Evolutionary conservation across 2,888 invertebrate species (phyloP).

Genomic region (Callimorpha dominula): DNA sequence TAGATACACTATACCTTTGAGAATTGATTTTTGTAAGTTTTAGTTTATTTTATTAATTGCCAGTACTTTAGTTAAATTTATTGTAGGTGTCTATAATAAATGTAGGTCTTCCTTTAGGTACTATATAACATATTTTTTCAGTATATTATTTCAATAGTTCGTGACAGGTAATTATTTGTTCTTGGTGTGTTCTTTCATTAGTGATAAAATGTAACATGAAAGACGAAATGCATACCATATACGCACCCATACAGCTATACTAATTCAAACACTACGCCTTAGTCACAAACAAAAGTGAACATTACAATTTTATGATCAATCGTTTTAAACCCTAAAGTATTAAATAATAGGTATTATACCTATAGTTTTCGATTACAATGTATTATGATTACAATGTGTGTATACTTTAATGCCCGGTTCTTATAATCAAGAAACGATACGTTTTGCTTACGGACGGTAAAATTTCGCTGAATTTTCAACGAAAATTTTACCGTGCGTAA

Average conservation of each 20-base stretch:
- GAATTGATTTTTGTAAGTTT: too few species aligned
- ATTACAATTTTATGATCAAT: slow-evolving; percentile 42
- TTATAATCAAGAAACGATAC: too few species aligned
- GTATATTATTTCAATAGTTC: too few species aligned
- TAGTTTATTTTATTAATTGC: too few species aligned
- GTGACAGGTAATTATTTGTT: neutral
- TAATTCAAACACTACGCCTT: slow-evolving; percentile 48
- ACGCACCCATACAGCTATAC: slow-evolving; percentile 48
- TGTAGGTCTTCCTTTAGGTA: too few species aligned
- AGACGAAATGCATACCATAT: slow-evolving; percentile 32
- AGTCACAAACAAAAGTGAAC: slow-evolving; percentile 44
- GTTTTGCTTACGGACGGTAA: too few species aligned
- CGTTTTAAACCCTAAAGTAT: slow-evolving; percentile 52
- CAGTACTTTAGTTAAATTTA: too few species aligned
- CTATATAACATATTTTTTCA: too few species aligned
- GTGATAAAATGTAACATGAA: slow-evolving; percentile 14
- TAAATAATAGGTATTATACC: slow-evolving; percentile 46
- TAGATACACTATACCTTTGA: too few species aligned
- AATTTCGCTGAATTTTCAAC: too few species aligned
- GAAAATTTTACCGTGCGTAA: too few species aligned
- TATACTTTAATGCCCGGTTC: slow-evolving; percentile 29
- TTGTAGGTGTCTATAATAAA: too few species aligned
- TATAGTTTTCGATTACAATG: slow-evolving; percentile 46
- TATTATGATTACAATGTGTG: slow-evolving; percentile 49
- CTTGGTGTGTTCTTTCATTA: neutral